A percentile compares a stretch with the other conserved stretches of the same genome.
Conservation (phyloP, 1,140 invertebrate species). For the Sitophilus oryzae region DNA sequence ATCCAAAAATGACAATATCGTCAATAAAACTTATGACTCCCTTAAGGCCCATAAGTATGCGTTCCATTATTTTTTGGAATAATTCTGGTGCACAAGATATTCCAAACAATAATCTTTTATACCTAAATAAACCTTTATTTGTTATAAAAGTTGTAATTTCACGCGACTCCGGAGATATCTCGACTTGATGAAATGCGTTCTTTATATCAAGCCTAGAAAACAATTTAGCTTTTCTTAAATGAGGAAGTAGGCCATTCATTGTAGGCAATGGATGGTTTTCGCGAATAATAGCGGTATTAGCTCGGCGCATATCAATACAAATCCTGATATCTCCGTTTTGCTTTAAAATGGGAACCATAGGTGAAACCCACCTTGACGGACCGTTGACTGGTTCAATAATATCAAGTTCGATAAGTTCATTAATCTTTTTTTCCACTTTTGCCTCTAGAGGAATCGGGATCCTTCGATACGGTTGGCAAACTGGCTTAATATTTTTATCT, state of each 20-base stretch:
- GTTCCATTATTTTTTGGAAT: slow-evolving; percentile 42
- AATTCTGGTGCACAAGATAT: slow-evolving; percentile 38
- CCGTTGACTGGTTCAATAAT: slow-evolving; percentile 20
- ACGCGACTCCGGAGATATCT: slow-evolving; percentile 21
- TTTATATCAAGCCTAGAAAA: slow-evolving; percentile 35
- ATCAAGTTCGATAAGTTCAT: slow-evolving; percentile 1
- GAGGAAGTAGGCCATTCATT: slow-evolving; percentile 27
- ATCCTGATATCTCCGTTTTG: slow-evolving; percentile 36
- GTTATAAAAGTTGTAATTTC: slow-evolving; percentile 35
- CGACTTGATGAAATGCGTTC: slow-evolving; percentile 33
- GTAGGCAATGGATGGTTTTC: slow-evolving; percentile 34
- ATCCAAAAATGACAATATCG: slow-evolving; percentile 19
- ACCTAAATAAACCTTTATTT: slow-evolving; percentile 38
- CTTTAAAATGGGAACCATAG: slow-evolving; percentile 38
- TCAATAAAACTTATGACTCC: slow-evolving; percentile 15
- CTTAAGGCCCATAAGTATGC: slow-evolving; percentile 32
- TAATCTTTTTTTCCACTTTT: slow-evolving; percentile 12
- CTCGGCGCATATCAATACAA: slow-evolving; percentile 42
- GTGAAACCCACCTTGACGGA: slow-evolving; percentile 38
- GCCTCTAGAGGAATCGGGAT: slow-evolving; percentile 13
- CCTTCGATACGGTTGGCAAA: slow-evolving; percentile 14
- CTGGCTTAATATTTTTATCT: slow-evolving; percentile 8
- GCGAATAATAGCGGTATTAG: slow-evolving; percentile 35
- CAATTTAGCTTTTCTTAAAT: slow-evolving; percentile 27
- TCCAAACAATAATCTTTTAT: slow-evolving; percentile 41